Conservation (phyloP, 2,888 invertebrate species). For the Andrena flavipes region DNA sequence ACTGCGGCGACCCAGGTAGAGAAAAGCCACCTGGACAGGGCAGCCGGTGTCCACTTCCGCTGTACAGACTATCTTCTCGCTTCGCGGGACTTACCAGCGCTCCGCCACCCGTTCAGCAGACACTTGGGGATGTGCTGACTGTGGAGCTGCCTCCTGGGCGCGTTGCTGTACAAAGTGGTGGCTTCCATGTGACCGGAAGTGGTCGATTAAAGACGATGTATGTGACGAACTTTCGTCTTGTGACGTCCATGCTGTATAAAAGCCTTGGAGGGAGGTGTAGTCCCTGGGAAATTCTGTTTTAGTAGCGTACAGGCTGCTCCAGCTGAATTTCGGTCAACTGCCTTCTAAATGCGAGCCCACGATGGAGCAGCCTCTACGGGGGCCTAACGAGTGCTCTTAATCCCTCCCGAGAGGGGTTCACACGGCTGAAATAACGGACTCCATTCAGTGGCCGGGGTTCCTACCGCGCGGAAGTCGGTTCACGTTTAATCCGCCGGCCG, state of each 20-base stretch:
- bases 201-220: slow-evolving; percentile 8
- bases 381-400: neutral
- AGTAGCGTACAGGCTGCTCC: neutral
- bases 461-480: neutral
- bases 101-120: neutral
- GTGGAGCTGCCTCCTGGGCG: neutral
- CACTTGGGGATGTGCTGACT: neutral
- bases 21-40: neutral
- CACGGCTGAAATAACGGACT: neutral
- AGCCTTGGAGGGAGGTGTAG: slow-evolving; percentile 27
- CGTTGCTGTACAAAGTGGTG: slow-evolving; percentile 31
- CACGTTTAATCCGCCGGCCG: slow-evolving; percentile 3
- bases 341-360: neutral
- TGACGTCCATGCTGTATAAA: slow-evolving; percentile 53
- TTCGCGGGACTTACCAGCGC: slow-evolving; percentile 38
- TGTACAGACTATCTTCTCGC: slow-evolving; percentile 32
- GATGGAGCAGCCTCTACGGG: neutral
- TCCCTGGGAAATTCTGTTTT: neutral
- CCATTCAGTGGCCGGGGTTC: neutral
- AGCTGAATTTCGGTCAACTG: neutral
- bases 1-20: slow-evolving; percentile 69
- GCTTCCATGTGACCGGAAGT: slow-evolving; percentile 11
- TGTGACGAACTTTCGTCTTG: slow-evolving; percentile 23
- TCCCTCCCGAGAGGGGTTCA: neutral
- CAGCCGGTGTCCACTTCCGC: neutral